Base-by-base conservation (phyloP, 2,113 vertebrate species). In the Camelus bactrianus region DNA sequence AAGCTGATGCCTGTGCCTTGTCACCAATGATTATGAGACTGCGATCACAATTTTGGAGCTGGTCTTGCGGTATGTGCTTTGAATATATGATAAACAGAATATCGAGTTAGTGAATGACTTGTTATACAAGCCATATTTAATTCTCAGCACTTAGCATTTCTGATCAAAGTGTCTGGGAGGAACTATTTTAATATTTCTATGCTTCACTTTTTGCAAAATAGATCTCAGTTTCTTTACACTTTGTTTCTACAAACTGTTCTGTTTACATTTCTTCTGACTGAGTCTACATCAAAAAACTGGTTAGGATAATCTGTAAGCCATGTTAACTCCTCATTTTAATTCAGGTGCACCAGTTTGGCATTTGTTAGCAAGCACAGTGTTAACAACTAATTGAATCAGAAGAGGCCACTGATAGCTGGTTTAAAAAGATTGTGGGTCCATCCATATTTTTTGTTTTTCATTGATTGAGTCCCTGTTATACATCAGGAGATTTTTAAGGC, bases 341-440 rank as follows among this genome's bases (percentile, higher is more conserved):
- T 86, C 69, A 75, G 30, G 8, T 10, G 5, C 58, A 1, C 6
- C 1, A 9, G 50, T 50, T 80, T 91, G 35, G 8, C 22, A 65
- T 46, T 75, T 69, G 19, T 50, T 67, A 82, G 22, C 52, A 80
- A 94, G 38, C 16, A 42, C n/a, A n/a, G 48, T 89, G 3, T 69
- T 87, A 85, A 58, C 22, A 81, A 80, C 11, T 81, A 91, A 75
- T 50, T 94, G 38, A 95, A 80, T 95, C 19, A 85, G 38, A 84
- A 75, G 7, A 96, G 60, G 13, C 12, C 10, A 75, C 54, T 12
- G 50, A n/a, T 67, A 65, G 13, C 12, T 93, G 26, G 8, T 73
- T 92, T 93, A 19, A 90, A 69, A 90, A 16, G 10, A 32, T 54
- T 67, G 5, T 35, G 35, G 10, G 8, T 58, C 5, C 3, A 82